phyloP scores from a whole-genome alignment of 2,113 vertebrate species.

The Amblyornis subalaris region DNA sequence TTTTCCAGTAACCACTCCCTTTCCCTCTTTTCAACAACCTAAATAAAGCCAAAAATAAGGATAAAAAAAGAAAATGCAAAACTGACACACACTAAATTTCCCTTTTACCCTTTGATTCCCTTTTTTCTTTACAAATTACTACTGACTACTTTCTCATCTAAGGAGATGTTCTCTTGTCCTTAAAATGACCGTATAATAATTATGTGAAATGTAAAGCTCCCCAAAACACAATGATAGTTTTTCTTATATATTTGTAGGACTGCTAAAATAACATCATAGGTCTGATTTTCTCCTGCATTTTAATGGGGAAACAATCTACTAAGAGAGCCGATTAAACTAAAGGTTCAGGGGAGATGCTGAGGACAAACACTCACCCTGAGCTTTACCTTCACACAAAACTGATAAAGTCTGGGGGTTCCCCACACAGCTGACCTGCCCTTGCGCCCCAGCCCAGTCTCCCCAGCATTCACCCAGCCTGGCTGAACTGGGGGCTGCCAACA shows the following conservation, averaged over 20 bases:
- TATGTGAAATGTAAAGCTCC: neutral
- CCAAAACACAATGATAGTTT: rapidly evolving
- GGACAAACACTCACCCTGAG: neutral
- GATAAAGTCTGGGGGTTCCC: neutral
- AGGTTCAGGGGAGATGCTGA: neutral
- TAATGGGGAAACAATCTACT: neutral
- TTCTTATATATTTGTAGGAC: neutral
- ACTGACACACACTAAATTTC: neutral
- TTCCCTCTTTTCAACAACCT: neutral
- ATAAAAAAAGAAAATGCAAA: neutral
- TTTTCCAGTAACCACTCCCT: neutral
- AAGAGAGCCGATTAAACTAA: neutral
- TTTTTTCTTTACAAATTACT: neutral
- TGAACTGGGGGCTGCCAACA: rapidly evolving
- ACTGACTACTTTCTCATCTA: neutral
- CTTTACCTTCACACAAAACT: neutral
- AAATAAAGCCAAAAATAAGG: neutral
- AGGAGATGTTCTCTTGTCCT: neutral
- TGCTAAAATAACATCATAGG: neutral
- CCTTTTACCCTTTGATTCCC: neutral
- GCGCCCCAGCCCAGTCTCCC: rapidly evolving
- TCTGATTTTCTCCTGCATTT: neutral
- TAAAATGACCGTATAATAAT: neutral
- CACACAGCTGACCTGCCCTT: neutral
- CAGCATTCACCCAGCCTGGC: too few species aligned